A percentile compares a stretch with the other conserved stretches of the same genome.
Evolutionary conservation across 2,113 vertebrate genomes (phyloP).

Genomic region (Taxidea taxus): DNA sequence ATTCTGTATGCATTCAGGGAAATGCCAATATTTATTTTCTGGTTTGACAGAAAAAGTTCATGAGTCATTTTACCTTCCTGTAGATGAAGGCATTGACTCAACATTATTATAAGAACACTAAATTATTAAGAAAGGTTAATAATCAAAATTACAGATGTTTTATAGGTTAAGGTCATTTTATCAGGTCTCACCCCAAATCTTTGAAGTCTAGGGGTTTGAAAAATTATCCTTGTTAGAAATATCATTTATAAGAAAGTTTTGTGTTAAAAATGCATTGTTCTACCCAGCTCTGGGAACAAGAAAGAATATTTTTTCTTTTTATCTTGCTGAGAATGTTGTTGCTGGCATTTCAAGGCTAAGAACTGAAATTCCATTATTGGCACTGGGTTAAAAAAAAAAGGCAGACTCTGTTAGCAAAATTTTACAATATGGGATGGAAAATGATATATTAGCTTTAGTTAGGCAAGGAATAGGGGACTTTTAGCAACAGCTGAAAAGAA

Average conservation of each 20-base stretch:
- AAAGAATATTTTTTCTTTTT: neutral
- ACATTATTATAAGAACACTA: neutral
- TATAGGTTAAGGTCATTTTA: neutral
- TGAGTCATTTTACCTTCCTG: neutral
- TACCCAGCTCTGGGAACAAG: neutral
- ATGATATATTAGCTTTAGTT: neutral
- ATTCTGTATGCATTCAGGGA: neutral
- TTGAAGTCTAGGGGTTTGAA: neutral
- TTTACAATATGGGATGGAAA: neutral
- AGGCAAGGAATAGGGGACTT: neutral
- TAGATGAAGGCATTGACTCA: neutral
- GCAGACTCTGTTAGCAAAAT: neutral
- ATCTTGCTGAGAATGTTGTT: constrained; percentile 33
- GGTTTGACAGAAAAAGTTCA: neutral
- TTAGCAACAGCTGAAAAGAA: neutral
- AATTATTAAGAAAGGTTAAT: neutral
- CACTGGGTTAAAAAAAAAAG: constrained; percentile 14
- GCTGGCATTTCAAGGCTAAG: constrained; percentile 7
- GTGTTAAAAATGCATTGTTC: constrained; percentile 2
- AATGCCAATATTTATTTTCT: neutral
- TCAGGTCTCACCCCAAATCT: neutral
- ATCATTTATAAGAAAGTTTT: neutral
- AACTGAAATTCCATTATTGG: neutral
- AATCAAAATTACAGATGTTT: neutral
- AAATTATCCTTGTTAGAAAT: neutral